Conservation (phyloP, 2,113 vertebrate genomes). For the Motacilla alba region DNA sequence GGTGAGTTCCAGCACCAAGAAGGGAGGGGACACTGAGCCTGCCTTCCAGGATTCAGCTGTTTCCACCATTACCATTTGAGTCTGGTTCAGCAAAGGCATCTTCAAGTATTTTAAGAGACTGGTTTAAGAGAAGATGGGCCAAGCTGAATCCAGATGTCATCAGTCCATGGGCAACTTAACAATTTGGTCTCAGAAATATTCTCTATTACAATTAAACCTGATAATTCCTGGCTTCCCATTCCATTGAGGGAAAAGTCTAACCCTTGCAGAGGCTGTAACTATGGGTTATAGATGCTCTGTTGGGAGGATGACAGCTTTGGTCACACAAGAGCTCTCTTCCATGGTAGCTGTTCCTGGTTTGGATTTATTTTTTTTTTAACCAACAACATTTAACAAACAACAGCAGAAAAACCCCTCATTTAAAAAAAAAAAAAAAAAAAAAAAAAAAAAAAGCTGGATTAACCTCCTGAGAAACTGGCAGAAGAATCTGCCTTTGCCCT, state of each 20-base stretch:
- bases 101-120: neutral
- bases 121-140: neutral
- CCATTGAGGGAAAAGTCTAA: neutral
- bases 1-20: neutral
- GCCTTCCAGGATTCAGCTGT: neutral
- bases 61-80: neutral
- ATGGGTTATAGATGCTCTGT: neutral
- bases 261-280: neutral
- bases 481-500: neutral
- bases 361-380: neutral
- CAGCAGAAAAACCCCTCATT: neutral
- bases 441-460: neutral
- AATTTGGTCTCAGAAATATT: neutral
- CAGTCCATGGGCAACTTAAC: neutral
- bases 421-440: neutral
- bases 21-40: neutral
- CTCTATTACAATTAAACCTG: neutral
- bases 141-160: neutral
- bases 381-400: neutral
- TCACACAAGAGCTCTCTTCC: neutral
- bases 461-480: slow-evolving; percentile 30
- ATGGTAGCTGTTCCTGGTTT: neutral
- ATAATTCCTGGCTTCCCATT: neutral
- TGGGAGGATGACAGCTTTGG: neutral
- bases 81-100: neutral